Evolutionary conservation across 2,113 vertebrate species (phyloP).

Genomic region (Lycaon pictus): DNA sequence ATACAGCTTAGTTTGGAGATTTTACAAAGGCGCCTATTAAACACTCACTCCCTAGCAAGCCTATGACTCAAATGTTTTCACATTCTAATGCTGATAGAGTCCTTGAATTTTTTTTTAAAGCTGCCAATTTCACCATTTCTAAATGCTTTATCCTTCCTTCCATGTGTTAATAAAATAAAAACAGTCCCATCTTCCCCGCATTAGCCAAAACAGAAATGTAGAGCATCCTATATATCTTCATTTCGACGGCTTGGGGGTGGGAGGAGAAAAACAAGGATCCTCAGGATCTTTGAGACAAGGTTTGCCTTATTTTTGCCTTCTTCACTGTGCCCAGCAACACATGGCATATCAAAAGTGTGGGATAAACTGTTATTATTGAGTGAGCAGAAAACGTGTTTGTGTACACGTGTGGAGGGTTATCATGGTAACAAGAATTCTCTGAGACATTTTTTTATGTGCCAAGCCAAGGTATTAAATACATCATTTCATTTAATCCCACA

Average conservation of each 20-base stretch:
- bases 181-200: background rate
- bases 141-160: constrained; percentile 68
- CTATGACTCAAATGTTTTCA: constrained; percentile 81
- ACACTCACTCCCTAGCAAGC: constrained; percentile 73
- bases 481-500: background rate
- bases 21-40: constrained; percentile 82
- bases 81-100: constrained; percentile 66
- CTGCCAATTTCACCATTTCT: constrained; percentile 77
- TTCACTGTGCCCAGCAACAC: background rate
- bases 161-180: constrained; percentile 53
- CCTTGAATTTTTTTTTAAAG: constrained; percentile 59
- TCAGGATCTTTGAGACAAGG: background rate
- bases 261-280: background rate
- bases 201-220: constrained; percentile 20
- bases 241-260: background rate
- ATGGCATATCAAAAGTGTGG: background rate
- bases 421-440: background rate
- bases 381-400: background rate
- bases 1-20: constrained; percentile 77
- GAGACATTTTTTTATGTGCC: background rate
- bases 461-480: background rate
- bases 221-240: background rate
- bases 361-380: background rate
- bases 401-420: background rate
- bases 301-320: background rate